These are phyloP conservation scores for Callocephalon fimbriatum DNA, from an alignment of 2,113 vertebrate genomes.

Conservation along the genomic window DNA sequence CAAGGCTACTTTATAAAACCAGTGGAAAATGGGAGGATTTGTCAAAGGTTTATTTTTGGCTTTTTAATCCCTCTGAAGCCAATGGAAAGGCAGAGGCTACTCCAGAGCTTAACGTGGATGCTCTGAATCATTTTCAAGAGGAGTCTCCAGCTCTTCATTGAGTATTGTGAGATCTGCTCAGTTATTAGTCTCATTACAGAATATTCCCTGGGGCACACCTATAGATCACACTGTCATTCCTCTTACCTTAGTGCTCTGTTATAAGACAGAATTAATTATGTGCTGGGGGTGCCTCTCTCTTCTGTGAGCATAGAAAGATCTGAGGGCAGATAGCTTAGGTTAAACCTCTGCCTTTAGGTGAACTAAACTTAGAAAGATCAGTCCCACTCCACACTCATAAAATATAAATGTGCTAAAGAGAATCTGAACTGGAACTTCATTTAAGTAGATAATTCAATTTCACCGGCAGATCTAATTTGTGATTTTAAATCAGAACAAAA, in stretches of 20 bases:
- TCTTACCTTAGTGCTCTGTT: neutral
- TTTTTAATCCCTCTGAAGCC: neutral
- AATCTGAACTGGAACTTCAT: neutral
- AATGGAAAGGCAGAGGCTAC: neutral
- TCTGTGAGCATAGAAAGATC: neutral
- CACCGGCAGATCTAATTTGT: neutral
- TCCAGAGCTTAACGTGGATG: neutral
- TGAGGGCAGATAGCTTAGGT: neutral
- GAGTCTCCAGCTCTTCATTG: neutral
- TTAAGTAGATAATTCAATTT: slow-evolving; percentile 25
- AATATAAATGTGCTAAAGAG: neutral
- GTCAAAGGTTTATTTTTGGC: neutral
- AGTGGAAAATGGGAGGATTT: neutral
- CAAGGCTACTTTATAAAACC: neutral
- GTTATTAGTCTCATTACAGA: slow-evolving; percentile 21
- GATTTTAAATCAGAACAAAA: neutral
- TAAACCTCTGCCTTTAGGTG: neutral
- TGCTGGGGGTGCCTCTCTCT: neutral
- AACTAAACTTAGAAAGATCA: neutral
- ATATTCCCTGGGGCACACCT: neutral
- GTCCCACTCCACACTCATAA: neutral
- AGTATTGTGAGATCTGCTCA: neutral
- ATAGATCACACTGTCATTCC: slow-evolving; percentile 30
- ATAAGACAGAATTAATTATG: slow-evolving; percentile 29
- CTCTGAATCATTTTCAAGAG: neutral